Evolutionary conservation across 2,113 vertebrate species (phyloP).

Genomic region (Hippotragus niger): DNA sequence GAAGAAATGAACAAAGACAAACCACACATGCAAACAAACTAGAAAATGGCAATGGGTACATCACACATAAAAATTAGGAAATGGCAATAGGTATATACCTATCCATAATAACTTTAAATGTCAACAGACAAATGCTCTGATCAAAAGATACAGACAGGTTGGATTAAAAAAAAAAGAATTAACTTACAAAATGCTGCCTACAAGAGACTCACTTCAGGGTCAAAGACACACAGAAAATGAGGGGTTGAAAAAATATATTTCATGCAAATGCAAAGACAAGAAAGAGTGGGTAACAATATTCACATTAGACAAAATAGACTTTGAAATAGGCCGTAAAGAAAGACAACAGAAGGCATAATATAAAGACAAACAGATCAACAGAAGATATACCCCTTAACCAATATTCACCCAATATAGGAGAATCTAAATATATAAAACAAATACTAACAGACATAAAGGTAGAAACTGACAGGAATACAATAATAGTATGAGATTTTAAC

Average conservation of each 20-base stretch:
- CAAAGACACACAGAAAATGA: not conserved
- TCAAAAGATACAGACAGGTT: not conserved
- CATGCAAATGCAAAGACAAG: not conserved
- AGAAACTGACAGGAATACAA: not conserved
- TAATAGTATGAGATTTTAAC: not conserved
- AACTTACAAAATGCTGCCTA: not conserved
- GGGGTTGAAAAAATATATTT: not conserved
- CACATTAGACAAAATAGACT: not conserved
- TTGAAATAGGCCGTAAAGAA: not conserved
- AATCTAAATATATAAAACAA: not conserved
- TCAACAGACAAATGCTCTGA: not conserved
- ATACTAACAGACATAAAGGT: not conserved
- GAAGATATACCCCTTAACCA: not conserved
- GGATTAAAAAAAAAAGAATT: not conserved
- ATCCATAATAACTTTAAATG: not conserved
- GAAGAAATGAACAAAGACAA: not conserved
- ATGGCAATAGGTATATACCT: not conserved
- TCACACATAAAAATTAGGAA: not conserved
- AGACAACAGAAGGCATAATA: not conserved
- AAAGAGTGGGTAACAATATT: not conserved
- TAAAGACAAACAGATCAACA: not conserved
- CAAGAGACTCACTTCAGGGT: not conserved
- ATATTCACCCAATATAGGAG: not conserved
- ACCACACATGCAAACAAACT: not conserved
- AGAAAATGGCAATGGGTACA: not conserved